Evolutionary conservation across 2,797 vertebrate genomes (phyloP).

Genomic region (Alexandromys oeconomus): DNA sequence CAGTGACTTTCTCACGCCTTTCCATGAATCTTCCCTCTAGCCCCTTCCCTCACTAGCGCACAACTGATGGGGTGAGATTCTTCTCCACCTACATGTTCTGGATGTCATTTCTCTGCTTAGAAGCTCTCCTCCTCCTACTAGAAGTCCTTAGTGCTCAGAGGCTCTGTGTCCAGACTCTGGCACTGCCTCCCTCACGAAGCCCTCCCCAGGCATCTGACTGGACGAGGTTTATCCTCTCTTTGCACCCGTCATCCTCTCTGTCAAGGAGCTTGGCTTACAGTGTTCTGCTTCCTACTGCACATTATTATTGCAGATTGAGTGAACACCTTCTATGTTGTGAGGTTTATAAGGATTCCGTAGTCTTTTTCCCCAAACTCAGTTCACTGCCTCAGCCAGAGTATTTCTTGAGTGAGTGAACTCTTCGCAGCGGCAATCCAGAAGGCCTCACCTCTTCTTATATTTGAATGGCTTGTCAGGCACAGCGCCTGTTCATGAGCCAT

Average conservation of each 20-base stretch:
- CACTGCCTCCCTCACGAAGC: not conserved
- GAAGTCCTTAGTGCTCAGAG: not conserved
- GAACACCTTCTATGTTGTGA: not conserved
- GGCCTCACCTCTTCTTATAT: not conserved
- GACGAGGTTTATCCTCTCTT: not conserved
- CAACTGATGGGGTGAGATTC: not conserved
- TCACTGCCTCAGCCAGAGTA: not conserved
- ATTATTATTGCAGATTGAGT: not conserved
- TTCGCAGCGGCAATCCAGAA: not conserved
- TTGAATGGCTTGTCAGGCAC: not conserved
- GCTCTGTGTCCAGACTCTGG: not conserved
- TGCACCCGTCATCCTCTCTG: not conserved
- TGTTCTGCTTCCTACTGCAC: not conserved
- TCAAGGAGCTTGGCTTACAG: not conserved
- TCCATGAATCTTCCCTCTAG: not conserved
- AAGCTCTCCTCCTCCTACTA: not conserved
- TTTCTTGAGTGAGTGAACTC: not conserved
- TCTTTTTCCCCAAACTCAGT: not conserved
- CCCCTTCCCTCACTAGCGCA: not conserved
- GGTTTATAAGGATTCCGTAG: not conserved
- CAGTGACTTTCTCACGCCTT: not conserved
- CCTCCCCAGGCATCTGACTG: not conserved
- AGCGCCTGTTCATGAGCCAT: not conserved
- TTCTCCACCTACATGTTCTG: not conserved
- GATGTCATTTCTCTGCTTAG: slow-evolving; percentile 9